Conservation (phyloP, 2,888 invertebrate genomes). For the Drosophila imparisetae region DNA sequence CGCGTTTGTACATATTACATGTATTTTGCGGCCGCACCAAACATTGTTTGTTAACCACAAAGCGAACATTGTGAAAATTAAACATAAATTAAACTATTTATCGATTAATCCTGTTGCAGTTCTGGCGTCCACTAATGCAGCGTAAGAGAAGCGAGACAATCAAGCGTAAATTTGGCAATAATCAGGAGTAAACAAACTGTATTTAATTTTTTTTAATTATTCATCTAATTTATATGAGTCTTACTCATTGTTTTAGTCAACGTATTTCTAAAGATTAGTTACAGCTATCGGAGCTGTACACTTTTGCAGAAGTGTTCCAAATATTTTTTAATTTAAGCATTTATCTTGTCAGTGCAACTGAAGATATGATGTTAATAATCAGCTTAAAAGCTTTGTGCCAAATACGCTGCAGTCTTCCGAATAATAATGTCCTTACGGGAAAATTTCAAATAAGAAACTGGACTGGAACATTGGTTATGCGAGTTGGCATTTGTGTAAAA, state of each 20-base stretch:
- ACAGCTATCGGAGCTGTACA: not conserved
- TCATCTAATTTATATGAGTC: fast-evolving
- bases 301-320: not conserved
- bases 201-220: not conserved
- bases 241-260: not conserved
- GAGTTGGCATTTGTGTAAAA: conserved; percentile 23
- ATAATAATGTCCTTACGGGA: conserved; percentile 3
- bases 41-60: not conserved
- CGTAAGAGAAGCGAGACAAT: not conserved
- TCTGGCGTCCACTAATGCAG: not conserved
- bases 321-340: not conserved
- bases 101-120: not conserved
- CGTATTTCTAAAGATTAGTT: not conserved
- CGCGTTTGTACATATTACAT: not conserved
- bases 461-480: conserved; percentile 8
- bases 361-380: conserved; percentile 3
- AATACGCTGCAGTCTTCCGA: not conserved
- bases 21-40: not conserved
- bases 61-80: not conserved
- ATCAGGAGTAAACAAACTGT: not conserved
- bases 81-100: not conserved
- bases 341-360: not conserved
- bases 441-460: conserved; percentile 1
- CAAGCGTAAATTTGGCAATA: not conserved
- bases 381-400: not conserved